phyloP scores from a whole-genome alignment of 2,113 vertebrate genomes.

The Todiramphus chloris region DNA sequence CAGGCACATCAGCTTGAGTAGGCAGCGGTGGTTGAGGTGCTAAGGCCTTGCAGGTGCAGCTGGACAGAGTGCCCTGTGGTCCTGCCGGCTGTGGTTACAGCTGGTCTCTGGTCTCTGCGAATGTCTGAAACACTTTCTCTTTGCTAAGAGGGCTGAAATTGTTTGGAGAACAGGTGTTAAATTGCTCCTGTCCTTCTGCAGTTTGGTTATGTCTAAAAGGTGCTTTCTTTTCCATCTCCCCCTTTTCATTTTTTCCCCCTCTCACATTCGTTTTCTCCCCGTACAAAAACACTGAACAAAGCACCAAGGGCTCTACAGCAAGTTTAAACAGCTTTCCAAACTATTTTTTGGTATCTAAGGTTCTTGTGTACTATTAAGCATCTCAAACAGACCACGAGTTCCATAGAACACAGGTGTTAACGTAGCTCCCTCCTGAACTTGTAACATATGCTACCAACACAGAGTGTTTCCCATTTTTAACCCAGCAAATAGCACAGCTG shows the following conservation, averaged over 20 bases:
- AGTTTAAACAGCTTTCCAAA: not conserved
- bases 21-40: not conserved
- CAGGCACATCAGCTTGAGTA: rapidly evolving
- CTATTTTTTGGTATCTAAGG: not conserved
- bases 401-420: not conserved
- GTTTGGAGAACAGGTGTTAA: not conserved
- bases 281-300: not conserved
- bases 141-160: not conserved
- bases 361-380: not conserved
- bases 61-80: no score
- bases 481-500: not conserved
- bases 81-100: not conserved
- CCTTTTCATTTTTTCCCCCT: not conserved
- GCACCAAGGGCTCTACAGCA: not conserved
- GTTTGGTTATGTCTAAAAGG: not conserved
- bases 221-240: not conserved
- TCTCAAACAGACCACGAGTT: not conserved
- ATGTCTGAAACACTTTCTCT: not conserved
- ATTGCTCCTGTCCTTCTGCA: not conserved
- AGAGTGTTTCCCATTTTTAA: not conserved
- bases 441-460: not conserved
- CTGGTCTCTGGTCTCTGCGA: not conserved
- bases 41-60: not conserved
- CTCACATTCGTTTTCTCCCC: not conserved
- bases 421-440: not conserved